Percentiles rank a stretch among this genome's conserved stretches.
These are phyloP conservation scores for Zygaena filipendulae DNA, from an alignment of 2,888 invertebrate species.

Conservation along the genomic window DNA sequence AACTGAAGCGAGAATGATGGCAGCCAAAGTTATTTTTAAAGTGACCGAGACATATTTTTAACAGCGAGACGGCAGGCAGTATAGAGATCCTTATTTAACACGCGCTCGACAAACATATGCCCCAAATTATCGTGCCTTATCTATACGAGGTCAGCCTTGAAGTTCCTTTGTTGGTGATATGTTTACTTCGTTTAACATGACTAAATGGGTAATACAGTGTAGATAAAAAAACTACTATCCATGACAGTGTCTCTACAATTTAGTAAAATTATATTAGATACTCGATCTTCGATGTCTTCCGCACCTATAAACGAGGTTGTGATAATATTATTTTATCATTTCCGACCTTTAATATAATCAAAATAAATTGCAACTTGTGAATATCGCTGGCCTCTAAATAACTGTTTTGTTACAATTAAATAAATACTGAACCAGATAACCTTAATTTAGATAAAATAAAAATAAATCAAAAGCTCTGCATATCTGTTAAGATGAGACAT, in stretches of 20 bases:
- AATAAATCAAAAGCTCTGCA: too few relatives aligned
- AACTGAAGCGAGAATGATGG: too few relatives aligned
- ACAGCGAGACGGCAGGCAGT: slow-evolving; percentile 3
- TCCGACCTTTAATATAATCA: too few relatives aligned
- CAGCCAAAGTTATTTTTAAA: not conserved
- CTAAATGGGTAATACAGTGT: slow-evolving; percentile 28
- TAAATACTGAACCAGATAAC: too few relatives aligned
- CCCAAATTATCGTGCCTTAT: slow-evolving; percentile 58
- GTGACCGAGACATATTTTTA: not conserved
- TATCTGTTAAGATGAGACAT: too few relatives aligned
- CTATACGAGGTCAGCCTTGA: slow-evolving; percentile 62
- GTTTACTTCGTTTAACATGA: slow-evolving; percentile 41
- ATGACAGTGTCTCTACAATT: slow-evolving; percentile 31
- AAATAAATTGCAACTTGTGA: too few relatives aligned
- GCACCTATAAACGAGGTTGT: slow-evolving; percentile 46
- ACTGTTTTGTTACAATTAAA: too few relatives aligned
- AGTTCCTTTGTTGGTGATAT: slow-evolving; percentile 45
- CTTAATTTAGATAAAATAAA: too few relatives aligned
- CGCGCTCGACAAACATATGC: slow-evolving; percentile 32
- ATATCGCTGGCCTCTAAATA: too few relatives aligned
- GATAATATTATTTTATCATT: slow-evolving; percentile 53
- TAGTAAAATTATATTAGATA: slow-evolving; percentile 32
- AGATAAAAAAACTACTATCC: too few relatives aligned
- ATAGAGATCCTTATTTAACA: slow-evolving; percentile 30
- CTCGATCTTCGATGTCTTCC: slow-evolving; percentile 53